These are phyloP conservation scores for Platichthys flesus DNA, from an alignment of 2,113 vertebrate genomes.

Conservation along the genomic window DNA sequence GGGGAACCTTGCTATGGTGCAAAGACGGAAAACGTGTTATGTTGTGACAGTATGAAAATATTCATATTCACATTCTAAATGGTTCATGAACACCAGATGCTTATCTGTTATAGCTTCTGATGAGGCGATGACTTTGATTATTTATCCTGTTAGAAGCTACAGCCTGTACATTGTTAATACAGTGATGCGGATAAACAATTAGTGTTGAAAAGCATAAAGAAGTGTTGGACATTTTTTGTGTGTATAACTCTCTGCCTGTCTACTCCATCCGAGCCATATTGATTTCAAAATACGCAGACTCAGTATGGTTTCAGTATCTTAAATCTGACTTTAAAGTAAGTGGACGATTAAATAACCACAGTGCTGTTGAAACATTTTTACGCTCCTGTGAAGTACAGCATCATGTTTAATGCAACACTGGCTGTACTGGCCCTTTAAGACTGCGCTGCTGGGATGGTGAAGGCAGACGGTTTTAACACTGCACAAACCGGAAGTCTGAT, in stretches of 20 bases:
- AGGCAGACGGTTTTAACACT: neutral
- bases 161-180: neutral
- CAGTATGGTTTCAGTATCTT: neutral
- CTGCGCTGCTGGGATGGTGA: conserved; percentile 18
- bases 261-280: neutral
- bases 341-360: neutral
- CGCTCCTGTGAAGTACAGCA: neutral
- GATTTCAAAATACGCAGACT: neutral
- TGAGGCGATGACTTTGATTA: neutral
- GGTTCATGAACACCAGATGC: neutral
- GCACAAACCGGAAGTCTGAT: neutral
- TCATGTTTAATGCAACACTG: neutral
- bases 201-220: too few species aligned
- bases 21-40: neutral
- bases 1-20: neutral
- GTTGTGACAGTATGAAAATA: neutral
- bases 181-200: neutral
- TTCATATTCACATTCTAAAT: neutral
- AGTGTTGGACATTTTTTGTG: neutral
- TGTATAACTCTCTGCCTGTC: neutral
- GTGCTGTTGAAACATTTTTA: neutral
- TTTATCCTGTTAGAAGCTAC: neutral
- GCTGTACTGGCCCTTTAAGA: conserved; percentile 78
- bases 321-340: neutral
- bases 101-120: neutral